Conservation (phyloP, 2,888 invertebrate genomes). For the Phlogophora meticulosa region DNA sequence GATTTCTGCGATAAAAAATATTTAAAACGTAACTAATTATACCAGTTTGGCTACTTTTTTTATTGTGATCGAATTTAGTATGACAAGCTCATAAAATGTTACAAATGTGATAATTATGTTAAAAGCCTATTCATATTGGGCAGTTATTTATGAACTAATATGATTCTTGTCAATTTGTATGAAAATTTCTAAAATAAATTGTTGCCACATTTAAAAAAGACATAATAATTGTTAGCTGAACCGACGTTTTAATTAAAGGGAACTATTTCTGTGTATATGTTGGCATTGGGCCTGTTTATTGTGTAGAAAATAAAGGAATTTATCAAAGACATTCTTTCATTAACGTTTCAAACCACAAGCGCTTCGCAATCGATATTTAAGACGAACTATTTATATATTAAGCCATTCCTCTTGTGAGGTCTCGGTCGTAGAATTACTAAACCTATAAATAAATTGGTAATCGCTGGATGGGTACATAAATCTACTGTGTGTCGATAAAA, state of each 20-base stretch:
- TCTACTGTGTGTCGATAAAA: constrained; percentile 33
- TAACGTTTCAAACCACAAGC: constrained; percentile 63
- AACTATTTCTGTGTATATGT: constrained; percentile 47
- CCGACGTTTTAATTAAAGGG: constrained; percentile 56
- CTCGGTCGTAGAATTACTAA: constrained; percentile 20
- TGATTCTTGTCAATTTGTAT: constrained; percentile 36
- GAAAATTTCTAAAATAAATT: constrained; percentile 23
- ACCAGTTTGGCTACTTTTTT: constrained; percentile 53
- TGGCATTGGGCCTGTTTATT: constrained; percentile 56
- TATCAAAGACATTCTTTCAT: constrained; percentile 66
- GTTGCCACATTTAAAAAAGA: constrained; percentile 23
- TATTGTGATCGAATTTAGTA: constrained; percentile 49
- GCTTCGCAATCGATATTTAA: constrained; percentile 60
- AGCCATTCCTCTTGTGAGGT: constrained; percentile 56
- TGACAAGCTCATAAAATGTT: constrained; percentile 52
- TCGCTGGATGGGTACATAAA: constrained; percentile 28
- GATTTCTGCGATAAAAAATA: constrained; percentile 24
- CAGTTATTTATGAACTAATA: constrained; percentile 34
- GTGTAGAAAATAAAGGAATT: constrained; percentile 68
- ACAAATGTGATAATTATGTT: constrained; percentile 64
- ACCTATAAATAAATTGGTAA: constrained; percentile 34
- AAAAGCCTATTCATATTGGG: constrained; percentile 42
- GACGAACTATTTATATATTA: constrained; percentile 37
- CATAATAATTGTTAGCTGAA: constrained; percentile 33
- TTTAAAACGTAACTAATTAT: constrained; percentile 26